Evolutionary conservation across 2,797 vertebrate genomes (phyloP), one percentile per base, ranked within the genome.

Genomic region (Catamblyrhynchus diadema): DNA sequence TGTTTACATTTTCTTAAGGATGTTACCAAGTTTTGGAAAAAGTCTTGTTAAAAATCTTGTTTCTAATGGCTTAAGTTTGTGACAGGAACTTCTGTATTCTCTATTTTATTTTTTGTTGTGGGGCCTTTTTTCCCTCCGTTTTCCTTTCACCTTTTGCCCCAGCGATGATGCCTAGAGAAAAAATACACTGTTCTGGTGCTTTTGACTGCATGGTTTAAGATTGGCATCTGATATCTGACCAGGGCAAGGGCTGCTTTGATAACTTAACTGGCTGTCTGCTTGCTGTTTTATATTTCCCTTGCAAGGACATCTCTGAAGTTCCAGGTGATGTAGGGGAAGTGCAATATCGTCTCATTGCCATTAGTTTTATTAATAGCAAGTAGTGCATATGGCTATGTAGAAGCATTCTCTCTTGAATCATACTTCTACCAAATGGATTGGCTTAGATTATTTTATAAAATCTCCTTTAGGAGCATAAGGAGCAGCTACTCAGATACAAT

Each of bases 111-210:
- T 91, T 51, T 79, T 75, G 25, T 28, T 77, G 7, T 37, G 9
- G 6, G 6, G 16, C 8, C 9, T 56, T 57, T 37, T 28, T 13
- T 4, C 12, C 2, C 8, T 15, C 3, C 0, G 0, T n/a, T 64
- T 75, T 54, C 4, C 7, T 53, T 13, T 48, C 16, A 3, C 1
- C 14, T 44, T 73, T 28, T 66, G 2, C 2, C 23, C 7, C 24
- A 47, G 30, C 59, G 14, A 14, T 45, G 18, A 4, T 50, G 41
- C 33, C 19, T 42, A 14, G 17, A 70, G 32, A 64, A 66, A 51
- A 3, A 51, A 7, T 41, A 3, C 6, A 4, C 5, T 69, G 3
- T 71, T 81, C 14, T 60, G 12, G 8, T 86, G 32, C 28, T 86
- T 82, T 8, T 37, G 41, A 37, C 18, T 44, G 35, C 7, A 7